phyloP scores from a whole-genome alignment of 1,140 invertebrate species.

The Scaptomyza pallida region DNA sequence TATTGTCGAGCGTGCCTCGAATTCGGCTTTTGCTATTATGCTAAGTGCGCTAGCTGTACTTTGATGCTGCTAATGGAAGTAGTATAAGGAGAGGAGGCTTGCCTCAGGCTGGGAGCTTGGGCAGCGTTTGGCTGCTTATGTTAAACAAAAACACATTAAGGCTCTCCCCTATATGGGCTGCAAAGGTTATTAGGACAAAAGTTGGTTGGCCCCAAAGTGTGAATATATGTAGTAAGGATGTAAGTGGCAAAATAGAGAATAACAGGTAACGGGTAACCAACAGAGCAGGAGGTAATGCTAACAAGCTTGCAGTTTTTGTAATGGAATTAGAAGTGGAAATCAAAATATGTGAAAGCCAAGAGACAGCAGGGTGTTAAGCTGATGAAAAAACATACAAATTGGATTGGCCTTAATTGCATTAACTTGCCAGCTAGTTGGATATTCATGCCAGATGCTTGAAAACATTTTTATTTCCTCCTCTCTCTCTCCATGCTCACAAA shows the following conservation, averaged over 20 bases:
- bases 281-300: constrained; percentile 33
- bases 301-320: constrained; percentile 66
- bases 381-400: constrained; percentile 64
- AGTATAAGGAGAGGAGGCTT: background rate
- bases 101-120: background rate
- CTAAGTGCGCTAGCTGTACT: constrained; percentile 63
- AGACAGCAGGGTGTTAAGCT: constrained; percentile 46
- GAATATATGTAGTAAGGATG: background rate
- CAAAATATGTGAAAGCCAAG: constrained; percentile 12
- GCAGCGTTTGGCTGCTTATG: constrained; percentile 38
- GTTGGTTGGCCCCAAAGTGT: constrained; percentile 45
- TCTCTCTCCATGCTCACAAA: constrained; percentile 2
- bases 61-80: constrained; percentile 53
- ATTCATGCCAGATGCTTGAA: constrained; percentile 33
- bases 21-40: constrained; percentile 59
- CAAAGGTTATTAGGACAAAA: constrained; percentile 67
- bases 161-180: constrained; percentile 27
- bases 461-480: constrained; percentile 24
- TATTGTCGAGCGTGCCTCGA: constrained; percentile 22
- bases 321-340: constrained; percentile 65
- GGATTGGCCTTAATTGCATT: constrained; percentile 65
- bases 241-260: background rate
- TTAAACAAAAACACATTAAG: constrained; percentile 71
- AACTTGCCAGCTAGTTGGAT: constrained; percentile 36
- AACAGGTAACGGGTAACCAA: background rate